Evolutionary conservation across 1,140 invertebrate genomes (phyloP), one percentile per base, ranked within the genome.

Genomic region (Orchesella cincta): DNA sequence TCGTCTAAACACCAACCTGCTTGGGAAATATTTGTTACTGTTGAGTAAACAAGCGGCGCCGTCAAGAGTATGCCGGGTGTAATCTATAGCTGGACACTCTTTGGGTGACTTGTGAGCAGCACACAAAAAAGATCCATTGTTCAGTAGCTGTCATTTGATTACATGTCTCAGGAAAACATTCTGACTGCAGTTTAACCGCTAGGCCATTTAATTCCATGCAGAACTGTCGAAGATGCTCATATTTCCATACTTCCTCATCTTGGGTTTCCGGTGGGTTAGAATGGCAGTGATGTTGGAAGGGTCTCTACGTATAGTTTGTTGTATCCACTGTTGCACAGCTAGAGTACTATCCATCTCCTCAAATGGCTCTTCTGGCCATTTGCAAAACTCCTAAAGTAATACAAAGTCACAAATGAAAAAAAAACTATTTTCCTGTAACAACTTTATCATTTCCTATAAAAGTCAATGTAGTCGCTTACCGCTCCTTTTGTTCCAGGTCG

Each of bases 131-230:
- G 85, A 99, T 99, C 98, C 98, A 99, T 84, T 99, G 98, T 87
- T 99, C 97, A 23, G 98, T 99, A 2, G 98, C 98, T 57, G 98
- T 99, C 98, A 99, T 99, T 87, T 99, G 97, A 57, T 93, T 96
- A 85, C 98, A 99, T 1, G 92, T 96, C 80, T 96, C 93, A 28
- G 98, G 96, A 83, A 95, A 93, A 86, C 98, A 99, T 86, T 99
- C 97, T 82, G 90, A 91, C 88, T 98, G 93, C 72, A 97, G 87
- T 82, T 91, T 91, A 0, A 99, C 97, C 46, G 98, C 97, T 77
- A 99, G 87, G 62, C 96, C 97, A 88, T 99, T 99, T 31, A 99
- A 86, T 87, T 99, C 97, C 95, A 99, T 97, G 86, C 97, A 99
- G 86, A 99, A 98, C 86, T 99, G 96, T 82, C 96, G 94, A 39